These are phyloP conservation scores for Mylabris sibirica DNA, from an alignment of 2,888 invertebrate species.

Conservation along the genomic window DNA sequence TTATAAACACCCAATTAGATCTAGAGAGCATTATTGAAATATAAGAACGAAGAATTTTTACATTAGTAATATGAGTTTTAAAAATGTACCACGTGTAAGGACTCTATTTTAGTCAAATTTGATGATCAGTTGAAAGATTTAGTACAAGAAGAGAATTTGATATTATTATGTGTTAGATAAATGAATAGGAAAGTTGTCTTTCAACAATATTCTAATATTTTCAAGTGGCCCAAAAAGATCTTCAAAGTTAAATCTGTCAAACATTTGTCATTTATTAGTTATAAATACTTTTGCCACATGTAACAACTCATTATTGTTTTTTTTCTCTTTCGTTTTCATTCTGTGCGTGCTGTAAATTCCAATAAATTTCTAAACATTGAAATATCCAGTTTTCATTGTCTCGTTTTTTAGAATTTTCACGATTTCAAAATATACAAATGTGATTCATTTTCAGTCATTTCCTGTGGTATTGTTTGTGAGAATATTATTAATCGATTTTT, in stretches of 20 bases:
- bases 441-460: background rate
- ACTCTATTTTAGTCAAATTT: background rate
- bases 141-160: background rate
- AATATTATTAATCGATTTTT: background rate
- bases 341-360: too few relatives aligned
- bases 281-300: background rate
- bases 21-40: background rate
- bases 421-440: background rate
- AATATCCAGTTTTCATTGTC: background rate
- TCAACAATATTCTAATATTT: constrained; percentile 1
- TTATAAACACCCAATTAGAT: too few relatives aligned
- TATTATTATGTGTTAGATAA: background rate
- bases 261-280: background rate
- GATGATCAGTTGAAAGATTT: constrained; percentile 7
- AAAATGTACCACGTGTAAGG: background rate
- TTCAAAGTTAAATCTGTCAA: background rate
- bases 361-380: background rate
- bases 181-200: constrained; percentile 6
- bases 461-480: background rate
- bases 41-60: background rate
- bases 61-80: background rate
- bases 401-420: background rate
- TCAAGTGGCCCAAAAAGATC: background rate
- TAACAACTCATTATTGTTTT: background rate
- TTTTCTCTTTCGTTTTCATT: background rate